These are phyloP conservation scores for Panthera tigris DNA, from an alignment of 2,113 vertebrate species.

Conservation along the genomic window DNA sequence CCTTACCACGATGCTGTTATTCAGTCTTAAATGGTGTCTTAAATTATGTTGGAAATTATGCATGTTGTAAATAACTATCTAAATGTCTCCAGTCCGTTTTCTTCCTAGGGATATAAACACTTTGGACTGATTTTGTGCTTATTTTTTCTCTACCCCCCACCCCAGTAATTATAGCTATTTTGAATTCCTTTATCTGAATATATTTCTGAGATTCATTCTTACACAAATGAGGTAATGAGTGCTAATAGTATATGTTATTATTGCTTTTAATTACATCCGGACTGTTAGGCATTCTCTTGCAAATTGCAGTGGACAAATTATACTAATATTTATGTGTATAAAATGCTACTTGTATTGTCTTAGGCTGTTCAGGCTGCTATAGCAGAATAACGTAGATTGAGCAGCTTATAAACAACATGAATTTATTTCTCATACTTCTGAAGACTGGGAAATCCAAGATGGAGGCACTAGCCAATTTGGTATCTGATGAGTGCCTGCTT, in stretches of 20 bases:
- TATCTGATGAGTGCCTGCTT: not conserved
- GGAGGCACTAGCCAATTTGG: not conserved
- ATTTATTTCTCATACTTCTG: not conserved
- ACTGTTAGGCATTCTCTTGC: not conserved
- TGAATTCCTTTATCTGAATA: not conserved
- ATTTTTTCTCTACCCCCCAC: not conserved
- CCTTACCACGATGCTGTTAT: not conserved
- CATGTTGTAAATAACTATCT: not conserved
- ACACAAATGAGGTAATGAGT: not conserved
- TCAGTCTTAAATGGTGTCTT: not conserved
- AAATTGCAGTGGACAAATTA: not conserved
- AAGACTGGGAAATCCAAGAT: not conserved
- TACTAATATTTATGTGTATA: not conserved
- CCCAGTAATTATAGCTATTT: not conserved
- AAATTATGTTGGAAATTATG: not conserved
- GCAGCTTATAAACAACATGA: not conserved
- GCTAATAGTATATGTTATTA: not conserved
- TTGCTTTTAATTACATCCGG: not conserved
- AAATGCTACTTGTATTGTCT: not conserved
- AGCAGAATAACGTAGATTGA: not conserved
- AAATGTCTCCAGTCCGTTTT: not conserved
- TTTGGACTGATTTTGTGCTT: not conserved
- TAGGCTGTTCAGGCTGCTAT: not conserved
- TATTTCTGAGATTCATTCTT: conserved; percentile 13
- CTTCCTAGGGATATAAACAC: not conserved